These are phyloP conservation scores for Rhinolophus sinicus DNA, from an alignment of 2,113 vertebrate genomes.

Conservation along the genomic window DNA sequence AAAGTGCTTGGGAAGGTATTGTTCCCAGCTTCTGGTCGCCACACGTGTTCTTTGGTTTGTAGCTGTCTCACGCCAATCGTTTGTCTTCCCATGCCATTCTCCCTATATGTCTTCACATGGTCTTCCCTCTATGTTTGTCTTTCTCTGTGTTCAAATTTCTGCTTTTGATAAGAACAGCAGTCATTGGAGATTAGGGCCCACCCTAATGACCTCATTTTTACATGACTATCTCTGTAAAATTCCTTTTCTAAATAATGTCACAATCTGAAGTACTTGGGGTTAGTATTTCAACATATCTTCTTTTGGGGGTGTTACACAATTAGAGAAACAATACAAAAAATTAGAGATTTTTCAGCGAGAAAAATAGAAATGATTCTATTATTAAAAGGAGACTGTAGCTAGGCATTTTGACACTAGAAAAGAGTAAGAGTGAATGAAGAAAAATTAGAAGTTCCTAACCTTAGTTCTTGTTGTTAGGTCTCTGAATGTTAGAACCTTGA, in stretches of 20 bases:
- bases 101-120: neutral
- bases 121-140: neutral
- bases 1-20: neutral
- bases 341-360: neutral
- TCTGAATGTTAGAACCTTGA: too few species aligned
- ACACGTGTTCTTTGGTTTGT: neutral
- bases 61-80: neutral
- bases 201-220: neutral
- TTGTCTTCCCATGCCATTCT: neutral
- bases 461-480: neutral
- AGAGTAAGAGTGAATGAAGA: neutral
- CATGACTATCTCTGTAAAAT: neutral
- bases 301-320: neutral
- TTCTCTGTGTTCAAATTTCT: neutral
- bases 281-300: neutral
- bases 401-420: neutral
- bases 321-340: neutral
- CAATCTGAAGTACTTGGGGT: neutral
- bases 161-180: neutral
- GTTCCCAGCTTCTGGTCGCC: neutral
- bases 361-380: neutral
- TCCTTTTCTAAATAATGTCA: neutral
- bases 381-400: neutral
- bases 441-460: neutral
- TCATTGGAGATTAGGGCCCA: neutral